Evolutionary conservation across 2,797 vertebrate genomes (phyloP).

Genomic region (Hippocampus kuda): DNA sequence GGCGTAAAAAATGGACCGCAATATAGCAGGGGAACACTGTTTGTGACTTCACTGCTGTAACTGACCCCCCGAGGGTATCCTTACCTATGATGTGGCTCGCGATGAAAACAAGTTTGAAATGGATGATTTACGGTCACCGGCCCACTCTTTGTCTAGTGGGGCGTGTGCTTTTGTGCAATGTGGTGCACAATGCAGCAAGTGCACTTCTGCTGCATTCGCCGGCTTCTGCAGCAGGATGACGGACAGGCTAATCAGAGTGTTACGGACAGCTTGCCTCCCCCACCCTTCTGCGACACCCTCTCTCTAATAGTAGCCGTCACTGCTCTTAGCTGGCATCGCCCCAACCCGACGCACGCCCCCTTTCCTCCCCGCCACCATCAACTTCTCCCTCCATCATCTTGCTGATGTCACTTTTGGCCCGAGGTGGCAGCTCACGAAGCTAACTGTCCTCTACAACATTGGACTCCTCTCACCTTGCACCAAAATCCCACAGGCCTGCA

Average conservation of each 20-base stretch:
- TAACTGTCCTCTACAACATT: neutral
- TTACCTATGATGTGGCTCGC: neutral
- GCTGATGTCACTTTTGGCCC: slow-evolving; percentile 18
- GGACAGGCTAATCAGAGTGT: slow-evolving; percentile 49
- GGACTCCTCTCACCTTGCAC: slow-evolving; percentile 3
- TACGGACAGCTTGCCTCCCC: slow-evolving; percentile 46
- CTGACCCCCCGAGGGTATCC: neutral
- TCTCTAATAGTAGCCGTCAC: slow-evolving; percentile 20
- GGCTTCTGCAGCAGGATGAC: slow-evolving; percentile 40
- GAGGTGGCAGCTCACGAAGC: slow-evolving; percentile 10
- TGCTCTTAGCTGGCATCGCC: slow-evolving; percentile 18
- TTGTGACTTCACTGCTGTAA: neutral
- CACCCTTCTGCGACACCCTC: slow-evolving; percentile 17
- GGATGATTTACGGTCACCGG: slow-evolving; percentile 29
- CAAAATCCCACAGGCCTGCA: slow-evolving; percentile 5
- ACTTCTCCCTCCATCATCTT: slow-evolving; percentile 12
- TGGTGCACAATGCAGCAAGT: slow-evolving; percentile 17
- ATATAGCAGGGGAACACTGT: neutral
- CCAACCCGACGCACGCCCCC: slow-evolving; percentile 3
- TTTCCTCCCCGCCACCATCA: neutral
- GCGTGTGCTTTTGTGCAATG: slow-evolving; percentile 37
- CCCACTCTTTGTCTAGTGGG: slow-evolving; percentile 27
- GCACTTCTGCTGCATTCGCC: neutral
- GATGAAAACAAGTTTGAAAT: neutral
- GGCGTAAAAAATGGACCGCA: neutral